These are phyloP conservation scores for Oscheius sp. DNA, from an alignment of 1,140 invertebrate genomes.

Conservation along the genomic window DNA sequence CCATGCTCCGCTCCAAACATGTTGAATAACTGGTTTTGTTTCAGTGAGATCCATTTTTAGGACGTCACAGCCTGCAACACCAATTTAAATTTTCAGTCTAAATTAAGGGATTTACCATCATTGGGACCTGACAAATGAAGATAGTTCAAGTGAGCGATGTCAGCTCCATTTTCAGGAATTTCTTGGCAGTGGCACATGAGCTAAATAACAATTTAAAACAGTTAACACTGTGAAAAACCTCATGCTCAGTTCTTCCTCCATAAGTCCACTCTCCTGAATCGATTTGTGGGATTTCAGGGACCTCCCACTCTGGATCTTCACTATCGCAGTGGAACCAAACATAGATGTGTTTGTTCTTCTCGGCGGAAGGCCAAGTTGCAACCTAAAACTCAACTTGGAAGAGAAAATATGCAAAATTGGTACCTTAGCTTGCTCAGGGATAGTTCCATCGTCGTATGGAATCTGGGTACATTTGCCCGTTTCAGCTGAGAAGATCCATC, in stretches of 20 bases:
- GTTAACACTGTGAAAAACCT: background rate
- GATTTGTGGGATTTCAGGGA: slow-evolving; percentile 67
- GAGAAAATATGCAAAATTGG: too few species aligned
- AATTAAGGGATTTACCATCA: slow-evolving; percentile 13
- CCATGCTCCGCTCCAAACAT: slow-evolving; percentile 64
- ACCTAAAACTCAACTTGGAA: too few species aligned
- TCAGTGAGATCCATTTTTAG: slow-evolving; percentile 24
- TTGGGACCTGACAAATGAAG: slow-evolving; percentile 40
- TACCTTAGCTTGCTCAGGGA: slow-evolving; percentile 62
- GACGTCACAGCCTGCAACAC: slow-evolving; percentile 40
- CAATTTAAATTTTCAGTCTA: background rate
- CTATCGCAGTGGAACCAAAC: slow-evolving; percentile 73
- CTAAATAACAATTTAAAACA: background rate
- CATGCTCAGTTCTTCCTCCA: slow-evolving; percentile 27
- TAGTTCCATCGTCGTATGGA: slow-evolving; percentile 69
- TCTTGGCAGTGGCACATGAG: slow-evolving; percentile 73
- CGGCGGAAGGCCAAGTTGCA: slow-evolving; percentile 56
- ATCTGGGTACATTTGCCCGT: slow-evolving; percentile 73
- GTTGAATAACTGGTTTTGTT: slow-evolving; percentile 59
- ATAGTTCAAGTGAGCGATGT: slow-evolving; percentile 74
- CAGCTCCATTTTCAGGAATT: slow-evolving; percentile 86
- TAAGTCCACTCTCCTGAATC: slow-evolving; percentile 67
- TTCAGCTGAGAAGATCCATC: slow-evolving; percentile 75
- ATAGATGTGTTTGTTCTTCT: slow-evolving; percentile 39
- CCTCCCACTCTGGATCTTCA: slow-evolving; percentile 71